phyloP scores from a whole-genome alignment of 1,140 invertebrate genomes.

The Drosophila lacertosa region DNA sequence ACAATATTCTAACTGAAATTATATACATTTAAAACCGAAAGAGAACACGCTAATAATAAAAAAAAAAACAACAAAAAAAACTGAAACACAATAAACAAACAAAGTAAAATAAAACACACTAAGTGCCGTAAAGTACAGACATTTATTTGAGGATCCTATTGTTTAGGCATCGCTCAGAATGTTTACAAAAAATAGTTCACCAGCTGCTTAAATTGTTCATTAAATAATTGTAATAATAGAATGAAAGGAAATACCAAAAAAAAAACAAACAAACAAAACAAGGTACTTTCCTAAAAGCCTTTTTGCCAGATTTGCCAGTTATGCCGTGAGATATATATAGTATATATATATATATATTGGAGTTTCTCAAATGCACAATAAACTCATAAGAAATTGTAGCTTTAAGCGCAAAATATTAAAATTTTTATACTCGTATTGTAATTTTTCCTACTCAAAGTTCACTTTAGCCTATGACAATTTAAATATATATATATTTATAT shows the following conservation, averaged over 20 bases:
- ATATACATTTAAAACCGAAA: conserved; percentile 34
- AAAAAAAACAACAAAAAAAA: conserved; percentile 24
- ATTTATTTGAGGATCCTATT: conserved; percentile 26
- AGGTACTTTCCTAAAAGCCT: neutral
- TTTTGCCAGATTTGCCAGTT: conserved; percentile 3
- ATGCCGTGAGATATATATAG: neutral
- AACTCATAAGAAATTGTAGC: conserved; percentile 14
- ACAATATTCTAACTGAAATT: conserved; percentile 62
- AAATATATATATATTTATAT: conserved; percentile 20
- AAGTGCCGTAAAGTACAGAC: conserved; percentile 44
- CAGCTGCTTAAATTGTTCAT: conserved; percentile 1
- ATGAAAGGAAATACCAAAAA: neutral
- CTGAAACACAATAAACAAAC: neutral
- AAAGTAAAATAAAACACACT: conserved; percentile 14
- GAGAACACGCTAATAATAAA: conserved; percentile 35
- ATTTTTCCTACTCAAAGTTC: conserved; percentile 39
- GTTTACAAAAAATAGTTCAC: neutral
- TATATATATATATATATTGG: conserved; percentile 1
- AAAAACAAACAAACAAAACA: neutral
- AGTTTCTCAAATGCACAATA: conserved; percentile 30
- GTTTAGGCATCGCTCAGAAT: neutral
- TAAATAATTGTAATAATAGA: neutral
- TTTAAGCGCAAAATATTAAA: conserved; percentile 30
- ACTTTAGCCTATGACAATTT: conserved; percentile 38
- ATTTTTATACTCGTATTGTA: conserved; percentile 43